Conservation (phyloP, 2,113 vertebrate genomes). For the Ramphastos sulfuratus region DNA sequence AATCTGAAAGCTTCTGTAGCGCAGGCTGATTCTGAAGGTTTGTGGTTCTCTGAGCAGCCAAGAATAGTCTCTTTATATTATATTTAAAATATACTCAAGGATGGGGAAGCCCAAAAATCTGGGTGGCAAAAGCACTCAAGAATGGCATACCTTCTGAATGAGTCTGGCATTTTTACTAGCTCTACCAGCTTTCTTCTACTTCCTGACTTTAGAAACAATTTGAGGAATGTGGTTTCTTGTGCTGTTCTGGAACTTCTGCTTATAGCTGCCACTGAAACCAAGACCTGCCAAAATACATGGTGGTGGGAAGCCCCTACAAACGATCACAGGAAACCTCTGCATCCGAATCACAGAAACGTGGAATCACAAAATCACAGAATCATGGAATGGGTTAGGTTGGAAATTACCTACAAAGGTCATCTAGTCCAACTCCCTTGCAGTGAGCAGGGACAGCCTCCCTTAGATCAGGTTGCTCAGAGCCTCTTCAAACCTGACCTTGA, state of each 20-base stretch:
- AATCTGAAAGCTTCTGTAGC: background rate
- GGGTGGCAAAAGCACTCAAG: background rate
- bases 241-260: constrained; percentile 52
- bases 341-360: background rate
- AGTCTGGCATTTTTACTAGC: background rate
- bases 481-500: too few relatives aligned
- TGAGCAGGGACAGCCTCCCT: too few relatives aligned
- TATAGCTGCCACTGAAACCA: constrained; percentile 32
- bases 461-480: too few relatives aligned
- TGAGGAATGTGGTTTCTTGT: background rate
- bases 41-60: background rate
- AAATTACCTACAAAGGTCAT: too few relatives aligned
- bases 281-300: background rate
- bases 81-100: background rate
- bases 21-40: background rate
- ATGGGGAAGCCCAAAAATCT: background rate
- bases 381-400: too few relatives aligned
- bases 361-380: too few relatives aligned
- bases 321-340: background rate
- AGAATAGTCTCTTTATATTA: background rate
- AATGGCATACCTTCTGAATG: background rate
- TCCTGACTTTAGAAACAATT: constrained; percentile 19
- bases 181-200: background rate
- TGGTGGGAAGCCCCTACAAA: background rate
- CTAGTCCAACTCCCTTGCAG: too few relatives aligned